phyloP scores from a whole-genome alignment of 2,797 vertebrate genomes.

The Tiaroga cobitis region DNA sequence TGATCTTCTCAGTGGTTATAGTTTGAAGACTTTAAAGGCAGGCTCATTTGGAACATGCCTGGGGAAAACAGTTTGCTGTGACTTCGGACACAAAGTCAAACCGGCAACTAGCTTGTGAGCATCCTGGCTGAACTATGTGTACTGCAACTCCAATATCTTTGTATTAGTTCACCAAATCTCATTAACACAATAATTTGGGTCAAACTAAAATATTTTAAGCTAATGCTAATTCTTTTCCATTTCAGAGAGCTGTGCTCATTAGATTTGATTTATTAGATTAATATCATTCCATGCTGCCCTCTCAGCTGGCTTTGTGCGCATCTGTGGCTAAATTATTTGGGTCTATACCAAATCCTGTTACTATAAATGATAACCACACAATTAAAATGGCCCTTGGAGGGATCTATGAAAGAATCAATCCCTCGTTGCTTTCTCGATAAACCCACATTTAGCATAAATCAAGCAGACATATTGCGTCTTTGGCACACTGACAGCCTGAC shows the following conservation, averaged over 20 bases:
- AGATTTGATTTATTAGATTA: constrained; percentile 40
- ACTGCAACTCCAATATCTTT: not conserved
- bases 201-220: not conserved
- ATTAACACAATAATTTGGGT: not conserved
- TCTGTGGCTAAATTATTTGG: constrained; percentile 26
- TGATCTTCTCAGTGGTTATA: constrained; percentile 42
- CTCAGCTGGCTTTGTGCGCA: constrained; percentile 6
- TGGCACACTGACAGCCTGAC: not conserved
- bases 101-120: not conserved
- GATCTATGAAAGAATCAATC: not conserved
- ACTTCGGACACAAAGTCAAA: not conserved
- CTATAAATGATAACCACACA: constrained; percentile 36
- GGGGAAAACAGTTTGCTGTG: constrained; percentile 6
- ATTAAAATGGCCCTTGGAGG: constrained; percentile 22
- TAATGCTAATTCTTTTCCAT: not conserved
- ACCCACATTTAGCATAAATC: not conserved
- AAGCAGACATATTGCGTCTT: not conserved
- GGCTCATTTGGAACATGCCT: constrained; percentile 27
- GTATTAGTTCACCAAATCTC: not conserved
- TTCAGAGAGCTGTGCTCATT: not conserved
- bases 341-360: constrained; percentile 38
- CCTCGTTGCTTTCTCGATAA: not conserved
- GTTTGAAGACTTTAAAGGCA: constrained; percentile 27
- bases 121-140: not conserved
- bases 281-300: not conserved